Evolutionary conservation across 2,888 invertebrate species (phyloP).

Genomic region (Amphipoea oculea): DNA sequence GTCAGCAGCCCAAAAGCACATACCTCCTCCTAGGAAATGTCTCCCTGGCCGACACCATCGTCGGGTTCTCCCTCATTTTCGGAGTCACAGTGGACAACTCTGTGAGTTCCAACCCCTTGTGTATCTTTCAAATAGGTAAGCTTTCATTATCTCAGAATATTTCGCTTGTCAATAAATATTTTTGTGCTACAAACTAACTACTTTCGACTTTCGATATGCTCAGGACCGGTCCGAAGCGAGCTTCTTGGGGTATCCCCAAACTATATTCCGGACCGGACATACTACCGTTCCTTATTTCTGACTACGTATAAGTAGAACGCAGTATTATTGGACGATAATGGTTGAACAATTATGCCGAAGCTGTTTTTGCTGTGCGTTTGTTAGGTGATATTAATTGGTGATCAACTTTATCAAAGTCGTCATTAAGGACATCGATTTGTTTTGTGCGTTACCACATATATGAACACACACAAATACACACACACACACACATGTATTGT

Average conservation of each 20-base stretch:
- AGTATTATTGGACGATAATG: not conserved
- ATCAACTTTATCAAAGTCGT: slow-evolving; percentile 10
- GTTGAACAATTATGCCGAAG: not conserved
- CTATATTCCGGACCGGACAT: not conserved
- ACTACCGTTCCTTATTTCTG: slow-evolving; percentile 1
- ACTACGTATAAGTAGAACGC: not conserved
- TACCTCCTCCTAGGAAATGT: slow-evolving; percentile 92
- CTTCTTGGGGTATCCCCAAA: slow-evolving; percentile 15
- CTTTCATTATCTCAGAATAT: slow-evolving; percentile 20
- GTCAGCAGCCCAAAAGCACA: slow-evolving; percentile 91
- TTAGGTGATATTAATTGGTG: not conserved
- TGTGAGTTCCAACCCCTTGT: slow-evolving; percentile 77
- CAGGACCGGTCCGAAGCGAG: not conserved
- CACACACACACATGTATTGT: too few relatives aligned
- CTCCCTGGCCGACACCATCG: slow-evolving; percentile 91
- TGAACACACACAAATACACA: too few relatives aligned
- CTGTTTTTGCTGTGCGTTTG: not conserved
- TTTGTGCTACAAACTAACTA: not conserved
- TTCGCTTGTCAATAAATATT: not conserved
- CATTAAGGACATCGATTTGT: not conserved
- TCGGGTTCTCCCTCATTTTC: slow-evolving; percentile 91
- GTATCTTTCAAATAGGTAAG: slow-evolving; percentile 86
- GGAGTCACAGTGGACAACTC: slow-evolving; percentile 82
- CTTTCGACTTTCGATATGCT: not conserved
- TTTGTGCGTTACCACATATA: not conserved